A percentile compares a stretch with the other conserved stretches of the same genome.
phyloP scores from a whole-genome alignment of 2,797 vertebrate genomes.

The Remorina albescens region DNA sequence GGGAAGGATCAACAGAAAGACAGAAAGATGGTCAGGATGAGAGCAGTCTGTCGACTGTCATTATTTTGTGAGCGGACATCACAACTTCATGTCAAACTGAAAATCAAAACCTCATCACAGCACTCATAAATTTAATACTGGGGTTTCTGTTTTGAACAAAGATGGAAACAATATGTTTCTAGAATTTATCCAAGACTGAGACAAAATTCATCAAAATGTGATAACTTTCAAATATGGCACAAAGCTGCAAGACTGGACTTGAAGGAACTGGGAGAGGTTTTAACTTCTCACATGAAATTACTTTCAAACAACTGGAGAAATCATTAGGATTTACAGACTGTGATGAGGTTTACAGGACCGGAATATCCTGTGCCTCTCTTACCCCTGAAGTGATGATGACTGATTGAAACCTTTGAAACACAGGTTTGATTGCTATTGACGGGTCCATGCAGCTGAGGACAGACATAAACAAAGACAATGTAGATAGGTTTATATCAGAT shows the following conservation, averaged over 20 bases:
- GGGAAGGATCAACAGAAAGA: background rate
- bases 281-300: background rate
- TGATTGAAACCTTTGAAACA: slow-evolving; percentile 94
- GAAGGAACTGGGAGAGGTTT: no score
- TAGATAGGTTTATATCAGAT: background rate
- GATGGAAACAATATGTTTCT: no score
- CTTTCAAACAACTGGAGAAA: no score
- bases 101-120: background rate
- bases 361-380: slow-evolving; percentile 43
- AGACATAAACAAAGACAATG: background rate
- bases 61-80: background rate
- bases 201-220: no score
- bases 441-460: slow-evolving; percentile 92
- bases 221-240: no score
- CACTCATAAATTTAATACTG: background rate
- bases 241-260: background rate
- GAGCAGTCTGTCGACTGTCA: background rate
- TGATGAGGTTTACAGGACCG: background rate
- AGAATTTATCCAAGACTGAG: no score
- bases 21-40: background rate
- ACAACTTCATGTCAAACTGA: background rate
- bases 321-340: no score
- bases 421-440: slow-evolving; percentile 94
- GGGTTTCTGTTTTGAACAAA: background rate
- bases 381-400: slow-evolving; percentile 96